Conservation (phyloP, 2,888 invertebrate species). For the Drosophila suboccidentalis region DNA sequence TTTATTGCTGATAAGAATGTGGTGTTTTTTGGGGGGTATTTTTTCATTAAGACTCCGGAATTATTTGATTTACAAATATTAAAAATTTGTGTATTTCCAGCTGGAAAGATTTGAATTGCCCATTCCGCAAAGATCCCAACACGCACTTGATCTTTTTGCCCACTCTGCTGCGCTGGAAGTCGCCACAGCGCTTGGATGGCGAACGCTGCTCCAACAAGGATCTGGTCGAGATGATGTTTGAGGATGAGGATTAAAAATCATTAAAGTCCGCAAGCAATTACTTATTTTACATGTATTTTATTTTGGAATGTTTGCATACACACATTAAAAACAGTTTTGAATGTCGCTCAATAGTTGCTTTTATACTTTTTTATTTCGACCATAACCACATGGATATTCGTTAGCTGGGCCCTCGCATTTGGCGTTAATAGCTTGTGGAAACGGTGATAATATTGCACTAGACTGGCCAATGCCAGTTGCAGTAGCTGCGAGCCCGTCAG, state of each 20-base stretch:
- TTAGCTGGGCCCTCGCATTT: slow-evolving; percentile 93
- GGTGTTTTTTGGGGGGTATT: no score
- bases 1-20: no score
- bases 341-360: slow-evolving; percentile 91
- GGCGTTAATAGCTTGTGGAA: slow-evolving; percentile 97
- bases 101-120: slow-evolving; percentile 94
- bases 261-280: background rate
- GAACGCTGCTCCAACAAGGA: slow-evolving; percentile 91
- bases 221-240: slow-evolving; percentile 92
- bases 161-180: slow-evolving; percentile 92
- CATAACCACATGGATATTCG: slow-evolving; percentile 99
- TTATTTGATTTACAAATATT: background rate
- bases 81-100: slow-evolving; percentile 85
- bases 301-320: slow-evolving; percentile 44
- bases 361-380: slow-evolving; percentile 99
- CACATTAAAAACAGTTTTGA: slow-evolving; percentile 27
- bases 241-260: slow-evolving; percentile 88
- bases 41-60: no score
- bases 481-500: slow-evolving; percentile 97
- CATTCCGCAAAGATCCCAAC: slow-evolving; percentile 91
- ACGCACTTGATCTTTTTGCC: slow-evolving; percentile 92
- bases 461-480: slow-evolving; percentile 96
- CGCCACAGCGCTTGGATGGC: slow-evolving; percentile 92
- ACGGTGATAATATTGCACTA: slow-evolving; percentile 98
- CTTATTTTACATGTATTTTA: slow-evolving; percentile 21